Conservation (phyloP, 2,113 vertebrate species). For the Dermatemys mawii region DNA sequence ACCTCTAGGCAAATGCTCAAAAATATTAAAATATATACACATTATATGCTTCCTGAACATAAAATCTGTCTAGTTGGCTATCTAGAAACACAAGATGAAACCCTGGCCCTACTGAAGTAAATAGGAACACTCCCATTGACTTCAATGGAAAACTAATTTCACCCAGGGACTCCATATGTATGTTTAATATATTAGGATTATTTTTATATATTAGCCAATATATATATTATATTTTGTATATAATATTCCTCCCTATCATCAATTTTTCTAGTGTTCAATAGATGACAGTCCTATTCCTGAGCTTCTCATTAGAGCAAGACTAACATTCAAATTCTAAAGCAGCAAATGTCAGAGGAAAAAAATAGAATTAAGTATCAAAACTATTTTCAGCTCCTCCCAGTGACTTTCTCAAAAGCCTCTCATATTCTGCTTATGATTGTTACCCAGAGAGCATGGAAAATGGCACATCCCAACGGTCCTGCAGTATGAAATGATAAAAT, state of each 20-base stretch:
- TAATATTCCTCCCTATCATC: background rate
- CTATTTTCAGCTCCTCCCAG: background rate
- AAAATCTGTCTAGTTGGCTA: background rate
- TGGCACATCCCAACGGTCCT: background rate
- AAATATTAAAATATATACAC: background rate
- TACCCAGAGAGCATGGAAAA: background rate
- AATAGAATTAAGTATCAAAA: background rate
- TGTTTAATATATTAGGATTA: background rate
- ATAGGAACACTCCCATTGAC: background rate
- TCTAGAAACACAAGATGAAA: background rate
- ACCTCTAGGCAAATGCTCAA: background rate
- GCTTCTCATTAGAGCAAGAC: background rate
- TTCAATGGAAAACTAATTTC: background rate
- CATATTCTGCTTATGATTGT: background rate
- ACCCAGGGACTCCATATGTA: background rate
- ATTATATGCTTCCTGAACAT: background rate
- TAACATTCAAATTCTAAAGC: background rate
- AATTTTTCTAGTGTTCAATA: background rate
- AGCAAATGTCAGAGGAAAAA: background rate
- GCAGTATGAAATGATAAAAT: background rate
- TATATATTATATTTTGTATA: background rate
- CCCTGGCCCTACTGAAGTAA: background rate
- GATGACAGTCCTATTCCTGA: background rate
- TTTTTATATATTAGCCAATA: background rate
- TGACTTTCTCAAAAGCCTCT: background rate